phyloP scores from a whole-genome alignment of 2,888 invertebrate genomes.

The Drosophila sordidula region DNA sequence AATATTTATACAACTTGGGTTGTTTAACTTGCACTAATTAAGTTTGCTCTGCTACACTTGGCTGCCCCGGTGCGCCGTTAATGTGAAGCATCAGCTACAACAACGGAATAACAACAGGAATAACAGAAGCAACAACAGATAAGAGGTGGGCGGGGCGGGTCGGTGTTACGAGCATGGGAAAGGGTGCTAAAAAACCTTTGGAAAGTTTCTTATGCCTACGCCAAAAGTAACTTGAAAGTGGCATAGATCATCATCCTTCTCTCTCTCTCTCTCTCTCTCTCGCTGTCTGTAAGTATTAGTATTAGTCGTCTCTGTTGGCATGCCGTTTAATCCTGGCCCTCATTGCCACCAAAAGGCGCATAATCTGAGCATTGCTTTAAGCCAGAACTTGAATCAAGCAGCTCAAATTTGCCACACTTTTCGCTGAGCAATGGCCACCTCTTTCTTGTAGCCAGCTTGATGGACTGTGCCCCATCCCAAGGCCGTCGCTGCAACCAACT shows the following conservation, averaged over 20 bases:
- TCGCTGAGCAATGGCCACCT: slow-evolving; percentile 48
- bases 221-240: slow-evolving; percentile 33
- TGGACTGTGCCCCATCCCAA: slow-evolving; percentile 33
- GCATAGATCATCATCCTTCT: slow-evolving; percentile 51
- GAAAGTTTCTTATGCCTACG: slow-evolving; percentile 62
- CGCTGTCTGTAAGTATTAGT: slow-evolving; percentile 1
- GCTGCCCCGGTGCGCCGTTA: slow-evolving; percentile 54
- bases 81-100: slow-evolving; percentile 47
- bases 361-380: slow-evolving; percentile 22
- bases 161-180: slow-evolving; percentile 3
- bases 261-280: slow-evolving; percentile 1
- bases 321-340: slow-evolving; percentile 10
- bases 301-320: neutral
- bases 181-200: slow-evolving; percentile 26
- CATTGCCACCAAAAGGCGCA: slow-evolving; percentile 18
- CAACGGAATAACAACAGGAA: slow-evolving; percentile 25
- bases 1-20: slow-evolving; percentile 76
- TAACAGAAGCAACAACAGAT: slow-evolving; percentile 14
- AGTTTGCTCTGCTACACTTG: slow-evolving; percentile 75
- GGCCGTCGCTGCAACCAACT: slow-evolving; percentile 56
- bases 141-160: neutral
- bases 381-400: slow-evolving; percentile 17
- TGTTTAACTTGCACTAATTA: slow-evolving; percentile 78
- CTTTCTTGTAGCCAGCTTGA: slow-evolving; percentile 65
- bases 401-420: slow-evolving; percentile 41